These are phyloP conservation scores for Nipponia nippon DNA, from an alignment of 2,113 vertebrate species.

Conservation along the genomic window DNA sequence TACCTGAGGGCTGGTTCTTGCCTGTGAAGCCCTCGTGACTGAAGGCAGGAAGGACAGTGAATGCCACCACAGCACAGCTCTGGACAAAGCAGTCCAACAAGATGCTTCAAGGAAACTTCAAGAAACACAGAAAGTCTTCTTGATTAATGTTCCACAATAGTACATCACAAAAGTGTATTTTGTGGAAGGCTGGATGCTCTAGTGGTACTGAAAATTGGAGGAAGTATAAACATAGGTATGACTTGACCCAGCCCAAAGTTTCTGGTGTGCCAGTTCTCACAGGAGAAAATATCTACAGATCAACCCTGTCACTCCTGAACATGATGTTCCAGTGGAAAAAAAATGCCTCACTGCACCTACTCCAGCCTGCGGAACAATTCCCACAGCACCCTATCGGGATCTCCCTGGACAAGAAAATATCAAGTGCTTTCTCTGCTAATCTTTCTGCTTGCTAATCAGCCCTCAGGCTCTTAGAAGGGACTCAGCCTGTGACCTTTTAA, in stretches of 20 bases:
- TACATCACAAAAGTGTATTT: neutral
- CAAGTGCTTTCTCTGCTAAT: neutral
- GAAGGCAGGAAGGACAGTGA: neutral
- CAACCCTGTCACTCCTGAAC: neutral
- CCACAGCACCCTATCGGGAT: accelerated
- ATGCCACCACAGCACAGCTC: neutral
- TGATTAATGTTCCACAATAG: neutral
- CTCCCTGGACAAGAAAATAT: neutral
- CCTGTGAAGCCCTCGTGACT: neutral
- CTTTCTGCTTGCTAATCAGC: neutral
- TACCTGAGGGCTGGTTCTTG: neutral
- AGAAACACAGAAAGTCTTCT: neutral
- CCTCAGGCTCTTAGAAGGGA: neutral
- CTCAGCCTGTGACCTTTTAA: neutral
- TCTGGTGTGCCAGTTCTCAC: neutral
- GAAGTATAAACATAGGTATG: neutral
- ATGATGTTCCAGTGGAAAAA: neutral
- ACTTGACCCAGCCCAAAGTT: neutral
- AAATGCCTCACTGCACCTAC: neutral
- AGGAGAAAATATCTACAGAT: neutral
- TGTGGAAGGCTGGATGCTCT: neutral
- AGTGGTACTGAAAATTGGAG: neutral
- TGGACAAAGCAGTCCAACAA: neutral
- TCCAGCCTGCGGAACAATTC: neutral
- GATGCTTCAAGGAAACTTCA: neutral